These are phyloP conservation scores for Zhengitettix transpicula DNA, from an alignment of 2,888 invertebrate genomes.

Conservation along the genomic window DNA sequence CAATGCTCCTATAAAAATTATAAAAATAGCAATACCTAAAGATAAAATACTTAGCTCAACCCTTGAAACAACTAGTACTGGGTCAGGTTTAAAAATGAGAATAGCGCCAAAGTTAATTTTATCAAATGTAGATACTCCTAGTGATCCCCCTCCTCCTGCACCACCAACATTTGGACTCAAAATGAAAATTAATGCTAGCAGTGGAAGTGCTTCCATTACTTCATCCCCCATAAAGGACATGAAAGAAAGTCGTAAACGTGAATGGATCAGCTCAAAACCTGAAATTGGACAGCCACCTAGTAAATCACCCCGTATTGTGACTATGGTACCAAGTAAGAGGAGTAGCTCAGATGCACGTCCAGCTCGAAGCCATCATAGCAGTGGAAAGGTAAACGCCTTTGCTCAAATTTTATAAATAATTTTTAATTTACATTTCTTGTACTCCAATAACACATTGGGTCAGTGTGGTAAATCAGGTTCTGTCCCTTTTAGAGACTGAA, in stretches of 20 bases:
- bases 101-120: conserved; percentile 55
- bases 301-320: conserved; percentile 7
- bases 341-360: too few species aligned
- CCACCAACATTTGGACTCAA: conserved; percentile 14
- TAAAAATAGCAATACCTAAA: conserved; percentile 42
- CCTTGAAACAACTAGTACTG: conserved; percentile 15
- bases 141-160: conserved; percentile 21
- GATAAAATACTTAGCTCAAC: conserved; percentile 31
- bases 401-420: too few species aligned
- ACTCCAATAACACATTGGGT: too few species aligned
- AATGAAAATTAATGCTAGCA: conserved; percentile 65
- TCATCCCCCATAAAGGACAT: conserved; percentile 6
- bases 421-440: too few species aligned
- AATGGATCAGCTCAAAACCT: conserved; percentile 5
- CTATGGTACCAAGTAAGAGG: too few species aligned
- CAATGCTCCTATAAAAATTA: conserved; percentile 31
- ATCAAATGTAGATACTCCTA: conserved; percentile 31
- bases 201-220: conserved; percentile 22
- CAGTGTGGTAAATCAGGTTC: too few species aligned
- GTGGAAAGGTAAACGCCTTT: too few species aligned
- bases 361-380: too few species aligned
- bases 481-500: too few species aligned
- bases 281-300: conserved; percentile 4
- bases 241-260: conserved; percentile 16
- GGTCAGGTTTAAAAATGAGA: conserved; percentile 53